Base-by-base conservation (phyloP, 2,888 invertebrate species). In the Hyposoter didymator region DNA sequence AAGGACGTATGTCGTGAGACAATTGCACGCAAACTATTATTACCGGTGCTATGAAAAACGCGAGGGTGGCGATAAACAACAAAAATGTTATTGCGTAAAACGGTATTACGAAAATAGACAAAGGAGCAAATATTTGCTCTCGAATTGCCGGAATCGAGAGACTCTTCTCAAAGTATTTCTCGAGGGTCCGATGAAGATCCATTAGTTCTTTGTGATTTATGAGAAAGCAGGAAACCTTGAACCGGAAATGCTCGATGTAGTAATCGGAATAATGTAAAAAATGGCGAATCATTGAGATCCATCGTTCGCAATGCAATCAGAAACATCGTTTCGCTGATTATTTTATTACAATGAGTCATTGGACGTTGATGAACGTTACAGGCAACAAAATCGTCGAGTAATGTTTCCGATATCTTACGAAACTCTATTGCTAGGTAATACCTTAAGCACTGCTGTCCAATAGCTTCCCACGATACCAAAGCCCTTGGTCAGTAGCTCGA, bases 401-500 rank as follows among this genome's bases (percentile, higher is more conserved):
- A n/a, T 32, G 17, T 45, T 35, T 28, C 17, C 4, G 8, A 43
- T 45, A n/a, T 14, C 19, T 4, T 12, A 22, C 14, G n/a, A 7
- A 22, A 39, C 17, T 35, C 5, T n/a, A 45, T 28, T 55, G 32
- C 7, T 1, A 45, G 17, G 43, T 78, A 39, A 12, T 78, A 87
- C 86, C 86, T 87, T 87, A 3, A 87, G 79, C 2, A 76, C 73
- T 12, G 81, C 35, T 1, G 84, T 78, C 12, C 80, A 47, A 69
- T 79, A 88, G 28, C 88, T 87, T 28, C 87, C 75, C 52, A 87
- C 52, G 5, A 87, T 67, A 17, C 88, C 88, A 28, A 89, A 64
- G 62, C 88, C 87, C 45, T 81, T 87, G 5, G 88, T 86, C 1
- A 88, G 80, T 3, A 87, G n/a, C 73, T 78, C 85, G 10, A 89